Evolutionary conservation across 2,797 vertebrate species (phyloP), one percentile per base, ranked within the genome.

Genomic region (Masticophis lateralis): DNA sequence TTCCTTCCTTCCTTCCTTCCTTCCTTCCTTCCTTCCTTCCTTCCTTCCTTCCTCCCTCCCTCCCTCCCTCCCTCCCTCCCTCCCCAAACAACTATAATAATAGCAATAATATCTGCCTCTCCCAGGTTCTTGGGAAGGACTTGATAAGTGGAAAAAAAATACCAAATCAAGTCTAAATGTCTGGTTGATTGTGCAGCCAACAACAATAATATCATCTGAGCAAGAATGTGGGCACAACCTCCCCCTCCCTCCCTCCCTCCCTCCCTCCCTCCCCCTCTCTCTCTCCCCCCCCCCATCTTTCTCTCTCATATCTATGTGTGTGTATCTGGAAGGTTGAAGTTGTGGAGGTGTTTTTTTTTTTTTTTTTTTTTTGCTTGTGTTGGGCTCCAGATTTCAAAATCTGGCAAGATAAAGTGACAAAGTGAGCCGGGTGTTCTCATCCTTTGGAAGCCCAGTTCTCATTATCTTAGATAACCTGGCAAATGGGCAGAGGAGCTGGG

Each of bases 211-310:
- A 69, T 69, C 6, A 16, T 8, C 66, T 69, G 66, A 69, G 6
- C 14, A 69, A 79, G 37, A 79, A 79, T 43, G 32, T 22, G 18
- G 18, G 18, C 18, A 69, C 2, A 69, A 32, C 43, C 6, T 69
- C 66, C n/a, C 61, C 28, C 27, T 63, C 27, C 13, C 61, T 20
- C 20, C 2, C 0, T 22, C 57, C 8, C 0, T 22, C 2, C 8
- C 1, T 25, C 2, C 9, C 0, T 25, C 59, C 0, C 22, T 9
- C 2, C 11, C 2, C 3, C 13, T 13, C 4, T 5, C 8, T 8
- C 60, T 28, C 27, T 5, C 10, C 1, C 22, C 2, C 57, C 59
- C 59, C 2, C 6, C 22, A 37, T 12, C 20, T 2, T 1, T 14
- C 10, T 12, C 20, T 5, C 37, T 28, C 22, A 25, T 60, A 22